These are phyloP conservation scores for Galemys pyrenaicus DNA, from an alignment of 2,113 vertebrate species.

Conservation along the genomic window DNA sequence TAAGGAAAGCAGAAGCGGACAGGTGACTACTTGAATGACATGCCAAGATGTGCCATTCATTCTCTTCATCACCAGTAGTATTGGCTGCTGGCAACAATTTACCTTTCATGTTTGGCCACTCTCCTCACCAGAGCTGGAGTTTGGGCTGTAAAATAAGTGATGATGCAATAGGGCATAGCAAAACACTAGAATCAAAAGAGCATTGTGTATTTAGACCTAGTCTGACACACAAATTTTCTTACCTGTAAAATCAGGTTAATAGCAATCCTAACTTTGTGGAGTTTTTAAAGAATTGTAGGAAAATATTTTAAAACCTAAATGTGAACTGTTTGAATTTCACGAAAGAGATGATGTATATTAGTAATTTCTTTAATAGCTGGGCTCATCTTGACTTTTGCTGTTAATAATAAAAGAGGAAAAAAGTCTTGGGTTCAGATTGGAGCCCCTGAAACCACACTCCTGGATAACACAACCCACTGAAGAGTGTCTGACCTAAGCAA, in stretches of 20 bases:
- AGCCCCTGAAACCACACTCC: neutral
- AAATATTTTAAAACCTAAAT: constrained; percentile 37
- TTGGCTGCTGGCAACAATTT: neutral
- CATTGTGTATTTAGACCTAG: neutral
- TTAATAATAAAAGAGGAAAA: neutral
- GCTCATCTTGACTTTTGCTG: neutral
- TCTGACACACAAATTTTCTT: neutral
- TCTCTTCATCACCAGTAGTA: neutral
- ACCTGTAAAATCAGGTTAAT: neutral
- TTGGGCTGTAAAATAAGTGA: neutral
- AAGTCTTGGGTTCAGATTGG: neutral
- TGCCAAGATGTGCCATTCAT: neutral
- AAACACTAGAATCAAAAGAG: neutral
- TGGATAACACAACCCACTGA: neutral
- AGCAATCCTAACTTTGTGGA: neutral
- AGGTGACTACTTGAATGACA: neutral
- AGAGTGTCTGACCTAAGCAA: neutral
- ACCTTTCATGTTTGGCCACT: neutral
- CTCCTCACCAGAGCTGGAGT: neutral
- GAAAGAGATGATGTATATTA: neutral
- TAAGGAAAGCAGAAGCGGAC: neutral
- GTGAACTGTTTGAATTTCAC: neutral
- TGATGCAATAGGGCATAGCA: fast-evolving
- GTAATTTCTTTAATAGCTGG: neutral
- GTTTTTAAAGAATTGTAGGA: neutral